Base-by-base conservation (phyloP, 2,113 vertebrate genomes). In the Dipodomys spectabilis region DNA sequence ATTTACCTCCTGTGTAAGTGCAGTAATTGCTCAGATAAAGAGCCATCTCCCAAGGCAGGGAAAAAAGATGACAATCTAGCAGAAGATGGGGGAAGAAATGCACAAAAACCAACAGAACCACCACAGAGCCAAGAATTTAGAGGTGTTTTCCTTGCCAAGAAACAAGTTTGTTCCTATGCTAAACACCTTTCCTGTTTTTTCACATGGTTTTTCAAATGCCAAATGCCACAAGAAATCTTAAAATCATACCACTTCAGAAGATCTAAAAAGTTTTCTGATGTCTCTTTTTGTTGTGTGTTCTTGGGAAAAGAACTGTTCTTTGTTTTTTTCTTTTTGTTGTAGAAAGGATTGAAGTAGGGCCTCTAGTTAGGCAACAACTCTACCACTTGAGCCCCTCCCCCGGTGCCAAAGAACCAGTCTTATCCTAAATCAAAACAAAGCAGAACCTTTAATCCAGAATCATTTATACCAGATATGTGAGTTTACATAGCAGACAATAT, bases 221-320 rank as follows among this genome's bases (percentile, higher is more conserved):
- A 65, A 84, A 69, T 30, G 53, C 86, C 96, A 92, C 67, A 88
- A 87, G 57, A 91, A 95, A 95, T 67, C 92, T 82, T 77, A 78
- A 86, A 93, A 95, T 69, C 88, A 78, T 65, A 65, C n/a, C 45
- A 53, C 95, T 80, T 75, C 44, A 96, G 88, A 81, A 53, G 13
- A 10, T 89, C 77, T 35, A 18, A 30, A 62, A 72, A 71, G 84
- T 72, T 77, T 62, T 20, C 72, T 20, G 10, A 57, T 86, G 44
- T 35, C 0, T 22, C 64, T 39, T 2, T 15, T 53, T 89, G 62
- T 67, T 93, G 53, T 92, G 25, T 91, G 20, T 80, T 90, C 86
- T 83, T 27, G 19, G 35, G 13, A 28, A 82, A 45, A 86, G n/a
- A 85, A 82, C 20, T 64, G 20, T 64, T 20, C 25, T 64, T 64